Conservation (phyloP, 92 coral and sea anemone species). For the Palythoa heliodiscus region DNA sequence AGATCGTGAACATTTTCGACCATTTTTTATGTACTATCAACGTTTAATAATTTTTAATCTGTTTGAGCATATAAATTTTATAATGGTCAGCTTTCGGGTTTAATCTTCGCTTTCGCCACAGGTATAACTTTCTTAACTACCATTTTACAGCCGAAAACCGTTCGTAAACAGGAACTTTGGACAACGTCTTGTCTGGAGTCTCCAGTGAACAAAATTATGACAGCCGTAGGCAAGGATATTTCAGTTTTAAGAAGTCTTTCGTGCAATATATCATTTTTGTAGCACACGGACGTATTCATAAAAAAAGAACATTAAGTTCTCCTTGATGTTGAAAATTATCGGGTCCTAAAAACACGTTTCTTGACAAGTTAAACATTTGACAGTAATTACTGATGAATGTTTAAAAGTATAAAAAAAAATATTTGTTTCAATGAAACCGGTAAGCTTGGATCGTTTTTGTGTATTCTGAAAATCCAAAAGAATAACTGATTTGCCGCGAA, state of each 20-base stretch:
- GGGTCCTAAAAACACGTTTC: not conserved
- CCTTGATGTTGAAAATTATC: not conserved
- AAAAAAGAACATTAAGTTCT: not conserved
- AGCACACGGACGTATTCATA: too few relatives aligned
- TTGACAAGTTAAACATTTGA: not conserved
- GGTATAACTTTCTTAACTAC: not conserved
- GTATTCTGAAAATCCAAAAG: not conserved
- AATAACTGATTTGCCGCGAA: not conserved
- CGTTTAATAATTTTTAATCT: not conserved
- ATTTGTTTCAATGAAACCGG: not conserved
- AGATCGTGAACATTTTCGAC: not conserved
- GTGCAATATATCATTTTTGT: not conserved
- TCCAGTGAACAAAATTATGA: not conserved
- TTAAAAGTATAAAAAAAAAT: not conserved
- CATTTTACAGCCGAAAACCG: not conserved
- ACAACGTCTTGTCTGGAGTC: not conserved
- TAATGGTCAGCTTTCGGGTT: not conserved
- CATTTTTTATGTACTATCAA: not conserved
- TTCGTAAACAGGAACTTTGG: not conserved
- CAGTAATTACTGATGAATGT: not conserved
- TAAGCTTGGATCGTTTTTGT: not conserved
- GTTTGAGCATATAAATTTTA: not conserved
- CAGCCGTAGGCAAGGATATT: not conserved
- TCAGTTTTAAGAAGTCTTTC: not conserved
- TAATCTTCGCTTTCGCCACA: constrained; percentile 2